These are phyloP conservation scores for Aphelinus atriplicis DNA, from an alignment of 1,140 invertebrate genomes.

Conservation along the genomic window DNA sequence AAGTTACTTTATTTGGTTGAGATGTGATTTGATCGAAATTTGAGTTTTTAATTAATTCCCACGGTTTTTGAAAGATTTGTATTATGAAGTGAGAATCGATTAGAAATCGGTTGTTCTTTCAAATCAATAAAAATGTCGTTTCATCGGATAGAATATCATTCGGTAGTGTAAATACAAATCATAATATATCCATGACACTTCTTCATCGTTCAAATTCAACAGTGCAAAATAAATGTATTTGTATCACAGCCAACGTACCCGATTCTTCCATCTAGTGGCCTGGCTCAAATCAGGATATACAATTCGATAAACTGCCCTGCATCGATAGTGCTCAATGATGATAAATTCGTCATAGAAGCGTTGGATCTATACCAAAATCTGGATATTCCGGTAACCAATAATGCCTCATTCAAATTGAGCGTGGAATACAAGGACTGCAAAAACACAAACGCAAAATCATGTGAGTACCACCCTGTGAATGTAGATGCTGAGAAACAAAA, in stretches of 20 bases:
- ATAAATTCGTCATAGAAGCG: slow-evolving; percentile 45
- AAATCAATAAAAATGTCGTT: too few relatives aligned
- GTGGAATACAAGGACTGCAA: slow-evolving; percentile 1
- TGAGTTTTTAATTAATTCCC: too few relatives aligned
- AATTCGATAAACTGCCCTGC: slow-evolving; percentile 70
- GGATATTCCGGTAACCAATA: slow-evolving; percentile 41
- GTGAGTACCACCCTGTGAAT: too few relatives aligned
- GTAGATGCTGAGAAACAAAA: too few relatives aligned
- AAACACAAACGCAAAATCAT: too few relatives aligned
- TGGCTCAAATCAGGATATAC: slow-evolving; percentile 76
- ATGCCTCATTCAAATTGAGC: neutral
- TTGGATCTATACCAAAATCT: slow-evolving; percentile 55
- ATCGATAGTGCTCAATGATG: slow-evolving; percentile 32
- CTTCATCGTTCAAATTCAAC: too few relatives aligned
- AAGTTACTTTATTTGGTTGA: neutral
- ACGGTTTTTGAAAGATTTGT: too few relatives aligned
- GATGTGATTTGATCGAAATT: neutral
- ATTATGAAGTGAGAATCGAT: too few relatives aligned
- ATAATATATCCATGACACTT: too few relatives aligned
- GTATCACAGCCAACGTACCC: slow-evolving; percentile 75
- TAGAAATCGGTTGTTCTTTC: too few relatives aligned
- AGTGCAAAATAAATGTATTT: slow-evolving; percentile 15
- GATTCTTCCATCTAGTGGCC: slow-evolving; percentile 67
- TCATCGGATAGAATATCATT: too few relatives aligned
- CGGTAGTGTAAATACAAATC: too few relatives aligned